Percentiles rank a stretch among this genome's conserved stretches.
These are phyloP conservation scores for Montipora capitata DNA, from an alignment of 92 coral and sea anemone genomes.

Conservation along the genomic window DNA sequence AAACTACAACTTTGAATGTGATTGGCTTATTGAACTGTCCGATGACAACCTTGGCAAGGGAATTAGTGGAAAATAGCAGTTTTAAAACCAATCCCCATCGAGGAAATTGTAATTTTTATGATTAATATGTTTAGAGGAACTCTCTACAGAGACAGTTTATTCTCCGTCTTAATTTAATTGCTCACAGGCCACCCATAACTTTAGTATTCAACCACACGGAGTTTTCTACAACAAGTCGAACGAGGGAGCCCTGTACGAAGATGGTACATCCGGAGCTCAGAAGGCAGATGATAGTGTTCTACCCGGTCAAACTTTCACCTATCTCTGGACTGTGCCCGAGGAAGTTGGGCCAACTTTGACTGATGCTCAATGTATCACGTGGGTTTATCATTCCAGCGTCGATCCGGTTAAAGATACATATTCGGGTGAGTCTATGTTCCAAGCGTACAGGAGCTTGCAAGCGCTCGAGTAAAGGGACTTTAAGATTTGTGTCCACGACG, in stretches of 20 bases:
- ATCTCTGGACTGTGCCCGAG: conserved; percentile 92
- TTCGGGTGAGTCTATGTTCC: conserved; percentile 71
- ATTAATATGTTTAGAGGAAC: too few relatives aligned
- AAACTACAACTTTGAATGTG: too few relatives aligned
- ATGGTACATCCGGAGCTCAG: conserved; percentile 82
- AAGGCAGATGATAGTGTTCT: conserved; percentile 85
- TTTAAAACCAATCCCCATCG: too few relatives aligned
- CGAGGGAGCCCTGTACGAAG: conserved; percentile 89
- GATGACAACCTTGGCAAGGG: too few relatives aligned
- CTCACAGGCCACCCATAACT: conserved; percentile 83
- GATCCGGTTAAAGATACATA: conserved; percentile 93
- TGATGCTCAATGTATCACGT: conserved; percentile 90
- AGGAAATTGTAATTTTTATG: too few relatives aligned
- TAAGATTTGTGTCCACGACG: too few relatives aligned
- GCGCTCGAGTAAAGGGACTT: too few relatives aligned
- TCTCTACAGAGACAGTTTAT: neutral
- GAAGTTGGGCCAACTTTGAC: conserved; percentile 84
- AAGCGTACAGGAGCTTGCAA: too few relatives aligned
- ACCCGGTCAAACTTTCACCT: conserved; percentile 79
- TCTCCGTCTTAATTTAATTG: neutral
- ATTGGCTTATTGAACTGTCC: too few relatives aligned
- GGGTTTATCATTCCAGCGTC: conserved; percentile 85
- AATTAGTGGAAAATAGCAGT: too few relatives aligned
- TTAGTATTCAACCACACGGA: conserved; percentile 94
- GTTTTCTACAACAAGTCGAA: conserved; percentile 93